Conservation (phyloP, 2,113 vertebrate genomes). For the Mormyrus iriodes region DNA sequence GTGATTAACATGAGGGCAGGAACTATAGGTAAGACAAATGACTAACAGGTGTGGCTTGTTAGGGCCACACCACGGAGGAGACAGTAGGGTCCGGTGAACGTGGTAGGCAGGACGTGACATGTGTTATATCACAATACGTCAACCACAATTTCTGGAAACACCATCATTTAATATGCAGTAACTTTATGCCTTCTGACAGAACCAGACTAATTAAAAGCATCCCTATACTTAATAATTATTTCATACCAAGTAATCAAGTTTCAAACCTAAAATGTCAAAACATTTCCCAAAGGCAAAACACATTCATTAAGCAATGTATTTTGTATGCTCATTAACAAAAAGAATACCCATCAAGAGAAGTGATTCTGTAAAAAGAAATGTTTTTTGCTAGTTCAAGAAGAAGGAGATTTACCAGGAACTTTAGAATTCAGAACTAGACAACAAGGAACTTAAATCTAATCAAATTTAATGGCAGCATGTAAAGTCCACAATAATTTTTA, state of each 20-base stretch:
- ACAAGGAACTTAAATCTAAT: constrained; percentile 36
- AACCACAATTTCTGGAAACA: no score
- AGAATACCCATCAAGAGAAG: constrained; percentile 12
- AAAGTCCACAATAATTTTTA: constrained; percentile 44
- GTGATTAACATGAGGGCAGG: no score
- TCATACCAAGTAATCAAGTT: neutral
- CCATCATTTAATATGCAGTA: no score
- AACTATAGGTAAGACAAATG: no score
- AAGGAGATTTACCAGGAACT: constrained; percentile 9
- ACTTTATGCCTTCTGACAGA: no score
- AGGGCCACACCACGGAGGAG: no score
- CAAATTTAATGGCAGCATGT: constrained; percentile 32
- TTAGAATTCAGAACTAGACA: constrained; percentile 44
- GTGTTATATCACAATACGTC: no score
- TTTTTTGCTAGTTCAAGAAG: neutral
- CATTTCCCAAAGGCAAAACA: neutral
- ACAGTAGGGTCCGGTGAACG: no score
- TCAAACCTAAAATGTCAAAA: neutral
- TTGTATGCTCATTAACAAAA: neutral
- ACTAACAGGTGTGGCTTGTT: no score
- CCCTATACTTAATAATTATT: neutral
- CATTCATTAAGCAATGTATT: neutral
- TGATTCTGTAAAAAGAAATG: constrained; percentile 9
- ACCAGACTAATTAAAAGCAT: no score
- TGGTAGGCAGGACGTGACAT: no score